Base-by-base conservation (phyloP, 2,888 invertebrate genomes). In the Platycheirus rosarum region DNA sequence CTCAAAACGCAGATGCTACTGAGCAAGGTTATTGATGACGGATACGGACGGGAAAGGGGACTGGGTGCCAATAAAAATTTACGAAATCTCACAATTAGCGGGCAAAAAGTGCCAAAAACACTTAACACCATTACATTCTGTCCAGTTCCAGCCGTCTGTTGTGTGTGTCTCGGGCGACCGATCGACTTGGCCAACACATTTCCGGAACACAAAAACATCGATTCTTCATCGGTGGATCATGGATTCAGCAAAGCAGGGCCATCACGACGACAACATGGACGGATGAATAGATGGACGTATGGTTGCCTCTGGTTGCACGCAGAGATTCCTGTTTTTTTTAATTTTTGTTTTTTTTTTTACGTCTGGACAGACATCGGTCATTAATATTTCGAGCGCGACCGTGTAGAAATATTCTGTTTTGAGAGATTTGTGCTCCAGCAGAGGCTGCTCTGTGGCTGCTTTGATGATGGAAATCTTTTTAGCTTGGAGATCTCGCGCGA, bases 311-410 rank as follows among this genome's bases (percentile, higher is more conserved):
- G 75, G 35, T 35, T 60, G 65, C 74, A 66, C 66, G 75, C 65
- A 53, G 75, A 66, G 80, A 76, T 80, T 82, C 68, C 51, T 46
- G 57, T 70, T 51, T 35, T 32, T 60, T 46, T 42, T 46, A 29
- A 8, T 40, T 51, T 26, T 37, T 32, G 2, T 29, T 68, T 26
- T 62, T 71, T 55, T 55, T 76, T 55, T 66, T 62, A 29, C 57
- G 82, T 82, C 82, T 82, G 77, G 14, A 9, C 4, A 23, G 55
- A 29, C 53, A 71, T 18, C 85, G 86, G 88, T 90, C 89, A 90
- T 90, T 90, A 88, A 90, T 90, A 90, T 90, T 90, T 90, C 87
- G 88, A 89, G 86, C 90, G 91, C 90, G 91, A 90, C 88, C 90
- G 90, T 90, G 89, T 88, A 90, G 89, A 90, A 90, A 90, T 90